Percentiles rank a stretch among this genome's conserved stretches.
Evolutionary conservation across 2,113 vertebrate genomes (phyloP).

Genomic region (Phylloscopus trochilus): DNA sequence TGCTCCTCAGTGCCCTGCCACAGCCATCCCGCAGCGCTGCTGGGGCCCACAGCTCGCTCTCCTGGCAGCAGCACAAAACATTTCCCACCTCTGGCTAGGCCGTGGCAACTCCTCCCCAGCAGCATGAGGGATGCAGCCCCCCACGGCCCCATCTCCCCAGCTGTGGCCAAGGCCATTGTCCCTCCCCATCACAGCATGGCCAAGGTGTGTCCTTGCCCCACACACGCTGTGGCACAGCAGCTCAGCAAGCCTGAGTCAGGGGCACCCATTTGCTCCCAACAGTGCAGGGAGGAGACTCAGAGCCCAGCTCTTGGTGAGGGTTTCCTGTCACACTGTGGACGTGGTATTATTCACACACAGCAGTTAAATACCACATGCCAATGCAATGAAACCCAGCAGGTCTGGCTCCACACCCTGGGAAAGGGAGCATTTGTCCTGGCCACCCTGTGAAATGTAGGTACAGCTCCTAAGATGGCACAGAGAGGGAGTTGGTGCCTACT

Average conservation of each 20-base stretch:
- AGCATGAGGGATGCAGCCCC: background rate
- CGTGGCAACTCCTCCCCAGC: background rate
- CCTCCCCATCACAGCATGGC: background rate
- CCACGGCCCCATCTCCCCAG: background rate
- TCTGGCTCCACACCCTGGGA: background rate
- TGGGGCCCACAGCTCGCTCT: background rate
- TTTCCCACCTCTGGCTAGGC: background rate
- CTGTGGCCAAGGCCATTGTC: background rate
- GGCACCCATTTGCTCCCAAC: background rate
- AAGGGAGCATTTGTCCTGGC: background rate
- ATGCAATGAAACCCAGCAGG: background rate
- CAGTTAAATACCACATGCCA: background rate
- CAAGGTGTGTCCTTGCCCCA: background rate
- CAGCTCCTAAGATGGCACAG: background rate
- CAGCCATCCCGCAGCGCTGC: background rate
- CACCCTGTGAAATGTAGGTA: background rate
- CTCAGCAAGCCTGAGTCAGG: background rate
- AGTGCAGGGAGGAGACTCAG: background rate
- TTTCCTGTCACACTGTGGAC: background rate
- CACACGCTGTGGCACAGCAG: accelerated
- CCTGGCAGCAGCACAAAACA: background rate
- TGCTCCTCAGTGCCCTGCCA: background rate
- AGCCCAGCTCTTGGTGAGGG: background rate
- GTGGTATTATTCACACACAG: background rate
- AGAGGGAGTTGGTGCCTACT: background rate